Evolutionary conservation across 2,888 invertebrate genomes (phyloP).

Genomic region (Eugnorisma glareosa): DNA sequence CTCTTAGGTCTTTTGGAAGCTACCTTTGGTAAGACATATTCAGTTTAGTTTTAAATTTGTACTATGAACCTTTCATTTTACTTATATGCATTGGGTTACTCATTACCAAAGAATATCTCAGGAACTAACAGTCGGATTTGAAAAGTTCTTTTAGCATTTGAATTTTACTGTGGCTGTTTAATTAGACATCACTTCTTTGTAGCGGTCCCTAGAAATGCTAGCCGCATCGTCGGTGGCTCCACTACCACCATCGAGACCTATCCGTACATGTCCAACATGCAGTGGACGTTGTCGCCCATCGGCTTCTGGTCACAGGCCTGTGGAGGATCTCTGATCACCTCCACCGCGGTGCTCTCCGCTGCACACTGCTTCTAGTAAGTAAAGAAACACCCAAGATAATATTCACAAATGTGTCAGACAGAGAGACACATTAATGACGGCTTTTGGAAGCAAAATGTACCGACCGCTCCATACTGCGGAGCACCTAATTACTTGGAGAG

Average conservation of each 20-base stretch:
- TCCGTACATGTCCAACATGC: conserved; percentile 77
- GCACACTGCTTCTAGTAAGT: conserved; percentile 79
- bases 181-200: conserved; percentile 17
- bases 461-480: background rate
- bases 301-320: conserved; percentile 72
- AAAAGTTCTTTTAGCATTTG: background rate
- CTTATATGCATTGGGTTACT: no score
- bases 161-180: background rate
- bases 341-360: conserved; percentile 72
- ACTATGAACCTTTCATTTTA: background rate
- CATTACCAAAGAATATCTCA: background rate
- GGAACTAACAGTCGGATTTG: background rate
- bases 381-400: background rate
- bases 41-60: background rate
- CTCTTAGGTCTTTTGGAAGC: conserved; percentile 21
- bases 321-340: conserved; percentile 76
- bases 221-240: conserved; percentile 77
- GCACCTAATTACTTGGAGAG: background rate
- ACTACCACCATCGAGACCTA: conserved; percentile 71
- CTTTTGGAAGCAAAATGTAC: background rate
- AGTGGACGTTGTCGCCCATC: conserved; percentile 46
- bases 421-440: background rate
- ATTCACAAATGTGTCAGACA: background rate
- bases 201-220: conserved; percentile 71
- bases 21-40: conserved; percentile 14